phyloP scores from a whole-genome alignment of 2,888 invertebrate species.

The Caenorhabditis sulstoni region DNA sequence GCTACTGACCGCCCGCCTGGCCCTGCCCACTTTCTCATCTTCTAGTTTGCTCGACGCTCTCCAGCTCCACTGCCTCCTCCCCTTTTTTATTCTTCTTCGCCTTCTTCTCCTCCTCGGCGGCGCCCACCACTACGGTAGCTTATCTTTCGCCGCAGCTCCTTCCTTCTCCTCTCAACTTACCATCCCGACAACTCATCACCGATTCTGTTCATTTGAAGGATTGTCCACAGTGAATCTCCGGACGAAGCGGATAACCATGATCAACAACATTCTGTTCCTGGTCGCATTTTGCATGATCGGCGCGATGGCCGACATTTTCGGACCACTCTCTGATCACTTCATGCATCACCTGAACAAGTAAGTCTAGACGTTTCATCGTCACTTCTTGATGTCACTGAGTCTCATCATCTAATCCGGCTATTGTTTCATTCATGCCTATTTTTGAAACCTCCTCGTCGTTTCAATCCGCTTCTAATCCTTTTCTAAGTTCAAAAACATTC shows the following conservation, averaged over 20 bases:
- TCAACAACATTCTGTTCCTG: conserved; percentile 12
- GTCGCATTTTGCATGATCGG: neutral
- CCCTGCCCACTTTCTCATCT: conserved; percentile 54
- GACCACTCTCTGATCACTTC: conserved; percentile 58
- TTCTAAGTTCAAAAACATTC: no score
- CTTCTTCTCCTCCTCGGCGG: conserved; percentile 24
- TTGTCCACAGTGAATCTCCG: no score
- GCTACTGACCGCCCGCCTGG: conserved; percentile 56
- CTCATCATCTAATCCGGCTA: neutral
- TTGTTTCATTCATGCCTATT: conserved; percentile 2
- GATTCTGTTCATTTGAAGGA: neutral
- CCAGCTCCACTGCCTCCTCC: conserved; percentile 35
- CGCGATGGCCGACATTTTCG: conserved; percentile 48
- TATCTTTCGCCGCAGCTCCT: neutral
- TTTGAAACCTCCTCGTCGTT: neutral
- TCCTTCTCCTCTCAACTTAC: neutral
- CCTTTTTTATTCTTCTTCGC: conserved; percentile 31
- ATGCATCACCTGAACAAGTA: conserved; percentile 49
- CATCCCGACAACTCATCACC: neutral
- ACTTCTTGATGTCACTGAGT: conserved; percentile 7
- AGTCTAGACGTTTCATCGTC: conserved; percentile 12
- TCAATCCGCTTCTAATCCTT: no score
- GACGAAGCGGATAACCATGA: conserved; percentile 16
- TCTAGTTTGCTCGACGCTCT: conserved; percentile 58
- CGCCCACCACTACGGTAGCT: conserved; percentile 29